phyloP scores from a whole-genome alignment of 2,113 vertebrate genomes.

The Chloroceryle aenea region DNA sequence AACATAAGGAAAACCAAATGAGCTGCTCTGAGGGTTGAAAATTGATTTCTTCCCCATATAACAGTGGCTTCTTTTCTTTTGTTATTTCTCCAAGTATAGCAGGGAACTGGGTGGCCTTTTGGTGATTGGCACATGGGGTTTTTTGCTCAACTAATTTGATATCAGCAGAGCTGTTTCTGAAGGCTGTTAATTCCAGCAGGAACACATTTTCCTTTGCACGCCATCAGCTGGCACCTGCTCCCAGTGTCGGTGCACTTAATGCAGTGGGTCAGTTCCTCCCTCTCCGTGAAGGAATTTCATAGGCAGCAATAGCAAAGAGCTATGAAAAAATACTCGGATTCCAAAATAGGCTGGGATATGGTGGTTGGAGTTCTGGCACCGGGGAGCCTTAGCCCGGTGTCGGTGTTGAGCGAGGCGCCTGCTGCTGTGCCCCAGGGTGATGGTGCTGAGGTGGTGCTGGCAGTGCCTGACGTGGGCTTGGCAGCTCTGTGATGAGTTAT shows the following conservation, averaged over 20 bases:
- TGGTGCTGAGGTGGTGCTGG: neutral
- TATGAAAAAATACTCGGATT: neutral
- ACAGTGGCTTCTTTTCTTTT: constrained; percentile 18
- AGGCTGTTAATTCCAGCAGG: neutral
- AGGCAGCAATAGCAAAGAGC: neutral
- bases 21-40: neutral
- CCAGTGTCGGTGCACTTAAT: neutral
- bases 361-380: neutral
- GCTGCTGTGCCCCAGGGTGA: neutral
- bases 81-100: neutral
- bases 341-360: no score
- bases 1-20: constrained; percentile 15
- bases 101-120: neutral
- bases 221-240: neutral
- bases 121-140: neutral
- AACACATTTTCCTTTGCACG: neutral
- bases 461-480: neutral
- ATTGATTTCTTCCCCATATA: neutral
- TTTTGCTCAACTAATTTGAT: constrained; percentile 10
- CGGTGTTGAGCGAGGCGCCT: neutral
- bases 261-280: neutral
- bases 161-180: neutral
- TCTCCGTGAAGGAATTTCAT: neutral
- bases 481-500: neutral
- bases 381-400: rapidly evolving